phyloP scores from a whole-genome alignment of 2,113 vertebrate genomes.

The Glaucidium brasilianum region DNA sequence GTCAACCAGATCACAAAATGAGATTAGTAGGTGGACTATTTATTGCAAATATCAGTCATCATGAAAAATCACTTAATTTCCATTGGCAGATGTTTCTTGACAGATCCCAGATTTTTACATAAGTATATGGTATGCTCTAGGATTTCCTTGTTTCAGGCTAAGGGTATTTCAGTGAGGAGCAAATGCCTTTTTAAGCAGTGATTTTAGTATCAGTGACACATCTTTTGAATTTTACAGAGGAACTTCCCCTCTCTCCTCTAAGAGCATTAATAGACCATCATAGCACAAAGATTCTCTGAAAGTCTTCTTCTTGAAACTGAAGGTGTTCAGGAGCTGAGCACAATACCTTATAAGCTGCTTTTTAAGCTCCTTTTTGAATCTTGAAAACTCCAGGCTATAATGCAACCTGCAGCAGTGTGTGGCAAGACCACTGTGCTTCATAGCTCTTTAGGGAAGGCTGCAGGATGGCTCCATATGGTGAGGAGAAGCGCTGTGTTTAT shows the following conservation, averaged over 20 bases:
- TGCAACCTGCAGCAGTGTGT: neutral
- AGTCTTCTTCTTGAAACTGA: neutral
- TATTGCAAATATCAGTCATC: neutral
- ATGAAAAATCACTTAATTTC: neutral
- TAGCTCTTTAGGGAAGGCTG: neutral
- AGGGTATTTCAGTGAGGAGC: neutral
- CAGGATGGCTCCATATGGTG: neutral
- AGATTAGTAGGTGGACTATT: neutral
- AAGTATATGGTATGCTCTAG: too few relatives aligned
- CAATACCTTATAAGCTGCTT: neutral
- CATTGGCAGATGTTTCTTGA: neutral
- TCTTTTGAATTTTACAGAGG: neutral
- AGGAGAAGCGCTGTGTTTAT: neutral
- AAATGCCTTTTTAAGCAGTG: neutral
- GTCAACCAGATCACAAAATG: neutral
- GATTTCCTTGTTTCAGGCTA: neutral
- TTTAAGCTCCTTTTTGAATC: neutral
- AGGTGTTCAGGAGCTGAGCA: neutral
- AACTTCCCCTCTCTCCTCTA: neutral
- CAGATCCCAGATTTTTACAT: neutral
- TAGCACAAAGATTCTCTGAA: neutral
- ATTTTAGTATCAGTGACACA: neutral
- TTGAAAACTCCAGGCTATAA: neutral
- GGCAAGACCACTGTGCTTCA: neutral
- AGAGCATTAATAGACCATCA: neutral